Evolutionary conservation across 64 coral and sea anemone genomes (phyloP).

Genomic region (Dendrophyllia cribrosa): DNA sequence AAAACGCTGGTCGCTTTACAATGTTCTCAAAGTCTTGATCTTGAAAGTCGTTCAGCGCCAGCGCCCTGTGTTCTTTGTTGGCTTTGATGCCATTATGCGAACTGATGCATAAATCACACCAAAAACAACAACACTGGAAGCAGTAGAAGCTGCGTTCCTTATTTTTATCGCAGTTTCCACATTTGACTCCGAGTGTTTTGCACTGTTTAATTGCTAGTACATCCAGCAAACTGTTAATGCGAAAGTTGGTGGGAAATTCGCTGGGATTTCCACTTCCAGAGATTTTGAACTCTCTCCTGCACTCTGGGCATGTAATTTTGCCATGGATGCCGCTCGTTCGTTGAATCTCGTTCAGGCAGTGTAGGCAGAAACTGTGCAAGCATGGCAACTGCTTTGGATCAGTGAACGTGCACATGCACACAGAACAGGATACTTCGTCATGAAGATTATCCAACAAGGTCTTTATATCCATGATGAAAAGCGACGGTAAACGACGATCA

Average conservation of each 20-base stretch:
- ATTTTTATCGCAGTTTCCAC: conserved; percentile 11
- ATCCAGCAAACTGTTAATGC: too few species aligned
- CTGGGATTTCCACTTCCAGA: neutral
- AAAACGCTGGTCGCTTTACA: neutral
- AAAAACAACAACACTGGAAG: neutral
- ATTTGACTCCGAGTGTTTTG: neutral
- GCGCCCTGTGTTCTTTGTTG: neutral
- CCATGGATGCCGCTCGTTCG: too few species aligned
- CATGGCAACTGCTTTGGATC: too few species aligned
- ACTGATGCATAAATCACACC: too few species aligned
- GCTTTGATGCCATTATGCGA: neutral
- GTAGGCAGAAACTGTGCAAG: too few species aligned
- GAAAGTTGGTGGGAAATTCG: conserved; percentile 4
- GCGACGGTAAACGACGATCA: too few species aligned
- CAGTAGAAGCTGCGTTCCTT: neutral
- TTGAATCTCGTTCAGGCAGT: too few species aligned
- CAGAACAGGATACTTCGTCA: too few species aligned
- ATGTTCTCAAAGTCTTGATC: conserved; percentile 21
- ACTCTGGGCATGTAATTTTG: neutral
- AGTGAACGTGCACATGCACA: too few species aligned
- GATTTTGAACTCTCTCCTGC: neutral
- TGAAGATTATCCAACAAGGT: too few species aligned
- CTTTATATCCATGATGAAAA: too few species aligned
- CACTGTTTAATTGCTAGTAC: neutral
- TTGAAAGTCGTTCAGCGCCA: conserved; percentile 24